phyloP scores from a whole-genome alignment of 1,140 invertebrate species.

The Drosophila grimshawi region DNA sequence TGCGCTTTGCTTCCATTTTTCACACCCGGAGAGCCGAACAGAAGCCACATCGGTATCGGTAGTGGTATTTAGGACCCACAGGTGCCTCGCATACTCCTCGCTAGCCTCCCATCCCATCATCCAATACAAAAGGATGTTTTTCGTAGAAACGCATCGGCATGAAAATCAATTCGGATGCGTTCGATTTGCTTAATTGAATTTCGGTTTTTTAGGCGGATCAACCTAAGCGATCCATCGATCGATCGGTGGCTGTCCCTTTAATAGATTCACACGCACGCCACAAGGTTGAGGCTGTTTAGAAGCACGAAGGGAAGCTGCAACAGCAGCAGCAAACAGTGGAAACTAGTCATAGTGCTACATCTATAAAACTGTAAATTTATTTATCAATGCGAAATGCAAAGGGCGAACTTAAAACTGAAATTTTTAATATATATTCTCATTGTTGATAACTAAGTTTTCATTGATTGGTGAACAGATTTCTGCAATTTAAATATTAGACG shows the following conservation, averaged over 20 bases:
- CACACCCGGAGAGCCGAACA: conserved; percentile 39
- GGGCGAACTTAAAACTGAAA: neutral
- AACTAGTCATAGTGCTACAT: neutral
- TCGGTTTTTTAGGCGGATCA: conserved; percentile 42
- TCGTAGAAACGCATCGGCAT: conserved; percentile 62
- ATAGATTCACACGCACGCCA: conserved; percentile 74
- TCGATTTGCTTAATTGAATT: conserved; percentile 79
- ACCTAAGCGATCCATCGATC: conserved; percentile 15
- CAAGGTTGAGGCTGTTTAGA: neutral
- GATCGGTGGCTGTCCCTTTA: conserved; percentile 51
- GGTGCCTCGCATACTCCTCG: conserved; percentile 42
- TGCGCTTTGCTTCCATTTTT: conserved; percentile 44
- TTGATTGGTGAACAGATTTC: too few species aligned
- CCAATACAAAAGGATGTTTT: conserved; percentile 46
- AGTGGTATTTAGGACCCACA: conserved; percentile 30
- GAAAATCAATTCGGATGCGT: conserved; percentile 57
- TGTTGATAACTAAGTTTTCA: too few species aligned
- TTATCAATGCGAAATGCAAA: conserved; percentile 1
- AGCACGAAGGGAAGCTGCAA: neutral
- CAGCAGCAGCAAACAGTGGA: too few species aligned
- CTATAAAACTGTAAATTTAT: neutral
- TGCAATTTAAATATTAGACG: too few species aligned
- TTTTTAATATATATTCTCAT: neutral
- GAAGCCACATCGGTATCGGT: conserved; percentile 4
- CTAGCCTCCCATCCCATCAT: neutral